phyloP scores from a whole-genome alignment of 1,140 invertebrate species.

The Spodoptera litura region DNA sequence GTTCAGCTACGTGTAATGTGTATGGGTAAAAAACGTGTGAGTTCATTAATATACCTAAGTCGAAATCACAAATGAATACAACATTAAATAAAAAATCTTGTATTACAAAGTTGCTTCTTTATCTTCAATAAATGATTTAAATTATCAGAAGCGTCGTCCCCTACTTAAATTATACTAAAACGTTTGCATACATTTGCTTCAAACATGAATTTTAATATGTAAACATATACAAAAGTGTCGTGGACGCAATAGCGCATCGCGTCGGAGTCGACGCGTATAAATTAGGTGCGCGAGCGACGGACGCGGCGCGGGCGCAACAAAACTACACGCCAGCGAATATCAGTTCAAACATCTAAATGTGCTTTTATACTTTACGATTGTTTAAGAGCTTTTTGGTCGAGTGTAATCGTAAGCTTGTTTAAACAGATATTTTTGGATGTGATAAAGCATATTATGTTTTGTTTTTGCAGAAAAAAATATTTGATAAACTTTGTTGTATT shows the following conservation, averaged over 20 bases:
- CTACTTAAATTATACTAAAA: slow-evolving; percentile 31
- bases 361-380: slow-evolving; percentile 66
- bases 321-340: slow-evolving; percentile 76
- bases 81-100: no score
- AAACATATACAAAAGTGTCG: slow-evolving; percentile 51
- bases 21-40: no score
- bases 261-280: slow-evolving; percentile 79
- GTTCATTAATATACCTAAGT: neutral
- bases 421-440: neutral
- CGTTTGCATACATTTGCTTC: neutral
- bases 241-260: slow-evolving; percentile 69
- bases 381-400: neutral
- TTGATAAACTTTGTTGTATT: no score
- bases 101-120: neutral
- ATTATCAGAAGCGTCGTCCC: neutral
- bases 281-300: slow-evolving; percentile 74
- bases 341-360: slow-evolving; percentile 71
- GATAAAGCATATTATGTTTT: neutral
- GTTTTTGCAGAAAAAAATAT: neutral
- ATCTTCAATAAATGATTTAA: neutral
- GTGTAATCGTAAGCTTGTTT: slow-evolving; percentile 12
- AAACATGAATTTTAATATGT: slow-evolving; percentile 43
- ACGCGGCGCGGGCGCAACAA: slow-evolving; percentile 68
- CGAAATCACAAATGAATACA: neutral
- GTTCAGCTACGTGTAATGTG: no score